Evolutionary conservation across 2,797 vertebrate species (phyloP).

Genomic region (Melanotaenia maccullochi): DNA sequence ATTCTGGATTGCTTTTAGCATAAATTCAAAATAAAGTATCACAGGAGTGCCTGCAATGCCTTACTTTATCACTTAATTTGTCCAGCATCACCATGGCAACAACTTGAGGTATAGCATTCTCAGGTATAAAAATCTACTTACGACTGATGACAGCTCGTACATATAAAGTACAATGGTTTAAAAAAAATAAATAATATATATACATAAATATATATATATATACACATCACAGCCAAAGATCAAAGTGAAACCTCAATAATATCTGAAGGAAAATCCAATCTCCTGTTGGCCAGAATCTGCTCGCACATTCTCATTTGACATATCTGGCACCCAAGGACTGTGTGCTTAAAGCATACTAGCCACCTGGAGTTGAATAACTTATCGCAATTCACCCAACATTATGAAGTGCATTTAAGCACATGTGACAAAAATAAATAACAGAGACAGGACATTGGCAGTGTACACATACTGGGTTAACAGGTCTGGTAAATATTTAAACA

Average conservation of each 20-base stretch:
- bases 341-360: conserved; percentile 48
- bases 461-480: conserved; percentile 10
- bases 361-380: conserved; percentile 31
- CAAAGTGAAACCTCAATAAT: conserved; percentile 38
- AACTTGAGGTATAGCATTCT: conserved; percentile 7
- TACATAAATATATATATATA: too few species aligned
- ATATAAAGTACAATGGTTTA: conserved; percentile 1
- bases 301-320: conserved; percentile 32
- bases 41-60: neutral
- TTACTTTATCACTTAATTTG: neutral
- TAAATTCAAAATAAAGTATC: conserved; percentile 11
- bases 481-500: conserved; percentile 22
- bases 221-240: conserved; percentile 14
- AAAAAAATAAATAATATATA: conserved; percentile 6
- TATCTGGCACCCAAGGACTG: conserved; percentile 39
- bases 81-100: conserved; percentile 8
- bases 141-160: conserved; percentile 6
- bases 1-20: conserved; percentile 5
- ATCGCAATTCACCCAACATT: conserved; percentile 26
- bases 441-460: conserved; percentile 30
- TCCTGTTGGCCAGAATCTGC: conserved; percentile 50
- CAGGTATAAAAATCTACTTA: conserved; percentile 6
- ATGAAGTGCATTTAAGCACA: conserved; percentile 32
- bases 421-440: conserved; percentile 12
- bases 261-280: conserved; percentile 56